These are phyloP conservation scores for Bucco capensis DNA, from an alignment of 2,113 vertebrate species.

Conservation along the genomic window DNA sequence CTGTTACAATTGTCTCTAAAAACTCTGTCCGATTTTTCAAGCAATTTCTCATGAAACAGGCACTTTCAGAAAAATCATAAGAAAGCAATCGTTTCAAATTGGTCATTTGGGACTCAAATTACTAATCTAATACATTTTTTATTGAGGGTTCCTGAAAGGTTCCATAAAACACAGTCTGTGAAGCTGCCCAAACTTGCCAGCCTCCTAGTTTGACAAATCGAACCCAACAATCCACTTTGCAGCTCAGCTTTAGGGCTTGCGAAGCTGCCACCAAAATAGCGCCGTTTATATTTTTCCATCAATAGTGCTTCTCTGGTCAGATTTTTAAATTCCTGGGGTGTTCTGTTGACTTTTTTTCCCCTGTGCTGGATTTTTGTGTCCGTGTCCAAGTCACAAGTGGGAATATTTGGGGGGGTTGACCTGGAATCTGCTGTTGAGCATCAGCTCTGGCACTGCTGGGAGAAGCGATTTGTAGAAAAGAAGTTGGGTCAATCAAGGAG, in stretches of 20 bases:
- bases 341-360: not conserved
- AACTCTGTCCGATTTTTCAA: conserved; percentile 62
- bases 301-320: conserved; percentile 58
- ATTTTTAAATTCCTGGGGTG: conserved; percentile 37
- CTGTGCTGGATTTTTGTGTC: not conserved
- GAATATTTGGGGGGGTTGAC: not conserved
- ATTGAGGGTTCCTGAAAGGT: conserved; percentile 71
- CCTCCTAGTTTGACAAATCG: conserved; percentile 61
- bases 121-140: conserved; percentile 77
- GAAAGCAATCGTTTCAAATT: conserved; percentile 74
- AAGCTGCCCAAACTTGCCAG: conserved; percentile 70
- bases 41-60: conserved; percentile 70
- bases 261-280: conserved; percentile 5
- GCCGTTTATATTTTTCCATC: conserved; percentile 63
- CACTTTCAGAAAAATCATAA: conserved; percentile 76
- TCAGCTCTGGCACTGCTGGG: fast-evolving
- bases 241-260: conserved; percentile 59
- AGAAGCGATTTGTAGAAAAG: not conserved
- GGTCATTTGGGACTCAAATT: conserved; percentile 76
- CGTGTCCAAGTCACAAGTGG: fast-evolving
- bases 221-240: conserved; percentile 67
- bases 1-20: conserved; percentile 61
- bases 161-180: conserved; percentile 70
- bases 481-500: not conserved
- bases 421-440: not conserved